Evolutionary conservation across 2,888 invertebrate species (phyloP), one percentile per base, ranked within the genome.

Genomic region (Hetaerina titia): DNA sequence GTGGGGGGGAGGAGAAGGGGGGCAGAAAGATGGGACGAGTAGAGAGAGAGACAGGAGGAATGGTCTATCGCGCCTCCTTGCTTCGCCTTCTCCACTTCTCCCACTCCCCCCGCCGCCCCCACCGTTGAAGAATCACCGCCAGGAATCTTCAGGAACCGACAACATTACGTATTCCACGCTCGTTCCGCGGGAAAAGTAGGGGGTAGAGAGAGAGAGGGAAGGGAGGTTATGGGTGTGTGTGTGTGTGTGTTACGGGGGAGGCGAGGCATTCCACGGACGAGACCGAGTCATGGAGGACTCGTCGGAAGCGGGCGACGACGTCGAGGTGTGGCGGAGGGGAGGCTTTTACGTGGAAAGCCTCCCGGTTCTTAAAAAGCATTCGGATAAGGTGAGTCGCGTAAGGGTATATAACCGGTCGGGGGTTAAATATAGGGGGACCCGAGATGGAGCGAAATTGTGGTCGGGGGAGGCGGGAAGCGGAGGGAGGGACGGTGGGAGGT

Each of bases 71-170:
- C 89, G n/a, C 89, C n/a, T 4, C 6, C 31, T 17, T 31, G 17
- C 87, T 58, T 89, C 22, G 2, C 57, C 17, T 5, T 22, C 89
- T n/a, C 9, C 89, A 2, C 58, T n/a, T 81, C 25, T 13, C n/a
- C 58, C n/a, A n/a, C 11, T 22, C n/a, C n/a, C 45, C 56, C 2
- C 56, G 89, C 8, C n/a, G n/a, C n/a, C n/a, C 57, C 22, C 15
- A 2, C n/a, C 25, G 57, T 25, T 15, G n/a, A 69, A 69, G n/a
- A 60, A 60, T 69, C 88, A 11, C 88, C 56, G 56, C n/a, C 19
- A 57, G 58, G 90, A 64, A 64, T 90, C 90, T 88, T 45, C 15
- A 22, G 69, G 69, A 69, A 69, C 56, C 90, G 90, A 90, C 25
- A 31, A 9, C 64, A 90, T 90, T 64, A 31, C 63, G 63, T 90